Percentiles rank a stretch among this genome's conserved stretches.
phyloP scores from a whole-genome alignment of 2,797 vertebrate species.

The Hemibagrus guttatus region DNA sequence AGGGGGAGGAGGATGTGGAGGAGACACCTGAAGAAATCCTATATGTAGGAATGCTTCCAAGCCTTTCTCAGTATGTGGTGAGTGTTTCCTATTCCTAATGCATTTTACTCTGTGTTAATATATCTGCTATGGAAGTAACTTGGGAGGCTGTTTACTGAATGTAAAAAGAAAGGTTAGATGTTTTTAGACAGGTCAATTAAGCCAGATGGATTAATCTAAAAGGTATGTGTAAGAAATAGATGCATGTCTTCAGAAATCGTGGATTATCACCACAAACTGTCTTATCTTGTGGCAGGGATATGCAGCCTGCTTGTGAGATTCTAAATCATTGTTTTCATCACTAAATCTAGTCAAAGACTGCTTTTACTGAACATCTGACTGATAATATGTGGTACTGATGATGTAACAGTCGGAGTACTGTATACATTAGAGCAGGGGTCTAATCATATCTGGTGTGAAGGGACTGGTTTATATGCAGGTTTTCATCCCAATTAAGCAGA shows the following conservation, averaged over 20 bases:
- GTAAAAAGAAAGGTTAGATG: background rate
- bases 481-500: too few species aligned
- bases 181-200: background rate
- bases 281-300: background rate
- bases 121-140: background rate
- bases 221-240: background rate
- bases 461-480: too few species aligned
- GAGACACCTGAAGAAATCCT: constrained; percentile 88
- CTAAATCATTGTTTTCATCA: background rate
- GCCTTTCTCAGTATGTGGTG: constrained; percentile 96
- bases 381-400: background rate
- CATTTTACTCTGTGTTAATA: background rate
- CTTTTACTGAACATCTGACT: background rate
- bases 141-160: background rate
- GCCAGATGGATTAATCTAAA: background rate
- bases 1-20: constrained; percentile 94
- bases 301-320: background rate
- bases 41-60: constrained; percentile 91
- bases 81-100: constrained; percentile 59
- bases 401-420: background rate
- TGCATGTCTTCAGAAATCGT: background rate
- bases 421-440: background rate
- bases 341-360: background rate
- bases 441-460: too few species aligned
- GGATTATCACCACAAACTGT: background rate